Percentiles rank a stretch among this genome's conserved stretches.
phyloP scores from a whole-genome alignment of 2,888 invertebrate species.

The Archips xylosteana region DNA sequence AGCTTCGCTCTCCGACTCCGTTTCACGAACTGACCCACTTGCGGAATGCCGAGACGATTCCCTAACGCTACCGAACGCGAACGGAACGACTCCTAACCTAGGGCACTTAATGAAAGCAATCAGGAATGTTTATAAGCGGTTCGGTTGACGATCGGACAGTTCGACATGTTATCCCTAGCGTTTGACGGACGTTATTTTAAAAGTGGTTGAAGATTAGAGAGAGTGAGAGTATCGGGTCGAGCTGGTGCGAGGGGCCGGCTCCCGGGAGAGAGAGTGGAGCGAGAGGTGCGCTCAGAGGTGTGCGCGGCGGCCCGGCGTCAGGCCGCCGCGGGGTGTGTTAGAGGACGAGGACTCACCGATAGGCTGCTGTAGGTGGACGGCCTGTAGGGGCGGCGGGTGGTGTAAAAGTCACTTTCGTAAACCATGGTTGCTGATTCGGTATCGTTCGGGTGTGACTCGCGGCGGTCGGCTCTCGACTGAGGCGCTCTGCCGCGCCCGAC shows the following conservation, averaged over 20 bases:
- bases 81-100: conserved; percentile 40
- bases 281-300: conserved; percentile 62
- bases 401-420: conserved; percentile 97
- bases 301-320: conserved; percentile 10
- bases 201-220: conserved; percentile 48
- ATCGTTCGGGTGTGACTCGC: conserved; percentile 81
- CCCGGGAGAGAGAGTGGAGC: conserved; percentile 75
- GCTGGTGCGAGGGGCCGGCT: conserved; percentile 82
- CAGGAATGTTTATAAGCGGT: conserved; percentile 70
- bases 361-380: conserved; percentile 92
- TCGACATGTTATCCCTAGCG: conserved; percentile 26
- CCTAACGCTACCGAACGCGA: conserved; percentile 43
- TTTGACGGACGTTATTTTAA: conserved; percentile 45
- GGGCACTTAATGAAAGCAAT: conserved; percentile 67
- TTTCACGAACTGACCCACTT: conserved; percentile 78
- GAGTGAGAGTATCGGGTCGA: conserved; percentile 64
- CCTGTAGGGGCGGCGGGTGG: conserved; percentile 93
- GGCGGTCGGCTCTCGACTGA: conserved; percentile 82
- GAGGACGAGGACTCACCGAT: conserved; percentile 83
- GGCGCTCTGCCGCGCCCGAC: conserved; percentile 59
- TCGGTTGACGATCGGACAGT: conserved; percentile 53
- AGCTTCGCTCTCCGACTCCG: conserved; percentile 76
- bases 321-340: conserved; percentile 54
- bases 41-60: conserved; percentile 59
- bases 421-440: conserved; percentile 89